Conservation (phyloP, 2,797 vertebrate genomes). For the Lepidocolaptes lacrymiger region DNA sequence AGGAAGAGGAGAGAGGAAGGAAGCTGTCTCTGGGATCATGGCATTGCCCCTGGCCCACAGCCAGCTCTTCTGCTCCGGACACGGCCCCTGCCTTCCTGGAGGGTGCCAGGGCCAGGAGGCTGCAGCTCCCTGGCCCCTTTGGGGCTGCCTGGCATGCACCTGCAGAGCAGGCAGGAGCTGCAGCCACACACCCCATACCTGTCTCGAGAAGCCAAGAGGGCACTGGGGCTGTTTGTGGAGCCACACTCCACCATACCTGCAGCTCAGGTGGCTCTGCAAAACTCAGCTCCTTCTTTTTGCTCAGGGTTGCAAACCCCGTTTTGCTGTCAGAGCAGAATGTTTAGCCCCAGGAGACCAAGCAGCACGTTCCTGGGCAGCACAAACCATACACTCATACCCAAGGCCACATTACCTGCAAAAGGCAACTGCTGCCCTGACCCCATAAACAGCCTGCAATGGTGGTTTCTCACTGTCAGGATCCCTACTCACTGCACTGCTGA, state of each 20-base stretch:
- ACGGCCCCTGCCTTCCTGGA: background rate
- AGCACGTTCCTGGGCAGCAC: background rate
- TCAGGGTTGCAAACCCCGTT: background rate
- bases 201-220: accelerated
- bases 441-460: background rate
- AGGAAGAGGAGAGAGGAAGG: conserved; percentile 29
- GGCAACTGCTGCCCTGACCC: background rate
- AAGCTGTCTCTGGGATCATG: conserved; percentile 7
- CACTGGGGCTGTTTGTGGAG: background rate
- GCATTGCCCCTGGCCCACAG: background rate
- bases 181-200: accelerated
- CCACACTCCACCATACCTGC: background rate
- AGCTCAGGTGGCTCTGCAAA: background rate
- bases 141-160: background rate
- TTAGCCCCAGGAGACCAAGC: background rate
- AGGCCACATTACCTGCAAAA: background rate
- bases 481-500: background rate
- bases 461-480: background rate
- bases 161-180: background rate
- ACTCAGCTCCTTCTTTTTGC: background rate
- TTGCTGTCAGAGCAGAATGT: background rate
- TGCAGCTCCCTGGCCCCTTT: accelerated
- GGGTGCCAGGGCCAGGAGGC: background rate
- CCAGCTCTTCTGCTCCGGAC: background rate
- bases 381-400: background rate